phyloP scores from a whole-genome alignment of 2,888 invertebrate species.

The Emesis russula region DNA sequence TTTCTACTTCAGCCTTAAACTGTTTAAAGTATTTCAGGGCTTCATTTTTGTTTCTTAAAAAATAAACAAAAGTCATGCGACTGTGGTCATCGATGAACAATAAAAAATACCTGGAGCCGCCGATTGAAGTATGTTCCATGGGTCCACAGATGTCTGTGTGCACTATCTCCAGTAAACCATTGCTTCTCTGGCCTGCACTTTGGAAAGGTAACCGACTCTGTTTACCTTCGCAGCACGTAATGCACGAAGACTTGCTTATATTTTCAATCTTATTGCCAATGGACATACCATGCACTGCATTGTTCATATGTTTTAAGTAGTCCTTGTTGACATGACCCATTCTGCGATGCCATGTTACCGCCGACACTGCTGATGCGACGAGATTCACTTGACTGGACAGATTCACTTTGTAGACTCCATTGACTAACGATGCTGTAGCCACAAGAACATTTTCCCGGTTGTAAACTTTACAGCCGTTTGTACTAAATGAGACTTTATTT shows the following conservation, averaged over 20 bases:
- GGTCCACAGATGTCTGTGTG: slow-evolving; percentile 12
- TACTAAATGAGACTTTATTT: slow-evolving; percentile 50
- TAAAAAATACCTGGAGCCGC: slow-evolving; percentile 38
- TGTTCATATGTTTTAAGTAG: neutral
- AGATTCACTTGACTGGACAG: neutral
- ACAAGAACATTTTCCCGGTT: slow-evolving; percentile 5
- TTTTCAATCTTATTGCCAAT: neutral
- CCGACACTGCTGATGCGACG: neutral
- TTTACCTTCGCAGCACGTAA: neutral
- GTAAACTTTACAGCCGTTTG: slow-evolving; percentile 46
- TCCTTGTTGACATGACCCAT: neutral
- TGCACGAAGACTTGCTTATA: neutral
- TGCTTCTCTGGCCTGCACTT: neutral
- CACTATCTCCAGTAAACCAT: neutral
- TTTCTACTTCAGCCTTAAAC: slow-evolving; percentile 81
- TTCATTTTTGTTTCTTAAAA: slow-evolving; percentile 87
- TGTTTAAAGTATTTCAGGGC: neutral
- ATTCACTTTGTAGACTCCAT: slow-evolving; percentile 44
- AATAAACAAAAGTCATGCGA: slow-evolving; percentile 76
- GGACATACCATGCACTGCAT: neutral
- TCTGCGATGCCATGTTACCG: neutral
- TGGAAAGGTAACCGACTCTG: neutral
- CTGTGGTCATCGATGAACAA: slow-evolving; percentile 89
- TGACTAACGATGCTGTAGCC: slow-evolving; percentile 19
- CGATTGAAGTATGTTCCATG: slow-evolving; percentile 28